Percentiles rank a stretch among this genome's conserved stretches.
Evolutionary conservation across 2,113 vertebrate species (phyloP).

Genomic region (Macquaria ambigua): DNA sequence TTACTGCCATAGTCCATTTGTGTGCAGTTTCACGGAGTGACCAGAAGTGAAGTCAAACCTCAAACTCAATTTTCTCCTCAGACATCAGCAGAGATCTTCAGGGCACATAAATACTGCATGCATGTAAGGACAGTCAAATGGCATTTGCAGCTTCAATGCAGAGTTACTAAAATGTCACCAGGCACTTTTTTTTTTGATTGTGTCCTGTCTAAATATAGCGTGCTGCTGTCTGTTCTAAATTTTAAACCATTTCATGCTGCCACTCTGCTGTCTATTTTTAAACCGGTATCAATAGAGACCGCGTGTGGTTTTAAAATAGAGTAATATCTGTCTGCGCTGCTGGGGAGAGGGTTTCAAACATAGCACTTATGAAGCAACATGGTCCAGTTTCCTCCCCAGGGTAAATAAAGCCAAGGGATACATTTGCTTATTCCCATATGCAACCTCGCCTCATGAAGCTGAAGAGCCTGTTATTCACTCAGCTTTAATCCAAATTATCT

Average conservation of each 20-base stretch:
- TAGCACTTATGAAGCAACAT: slow-evolving; percentile 31
- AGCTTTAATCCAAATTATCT: slow-evolving; percentile 4
- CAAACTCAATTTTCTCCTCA: slow-evolving; percentile 24
- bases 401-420: slow-evolving; percentile 35
- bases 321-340: slow-evolving; percentile 54
- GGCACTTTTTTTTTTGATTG: slow-evolving; percentile 65
- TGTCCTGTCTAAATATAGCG: slow-evolving; percentile 75
- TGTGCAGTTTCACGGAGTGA: not conserved
- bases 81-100: slow-evolving; percentile 37
- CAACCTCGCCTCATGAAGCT: not conserved
- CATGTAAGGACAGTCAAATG: slow-evolving; percentile 50
- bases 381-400: slow-evolving; percentile 45
- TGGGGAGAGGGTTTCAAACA: slow-evolving; percentile 57
- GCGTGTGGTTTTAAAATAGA: slow-evolving; percentile 69
- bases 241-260: slow-evolving; percentile 68
- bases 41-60: slow-evolving; percentile 1
- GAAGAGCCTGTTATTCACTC: slow-evolving; percentile 17
- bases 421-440: slow-evolving; percentile 29
- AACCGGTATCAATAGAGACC: slow-evolving; percentile 63
- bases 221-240: slow-evolving; percentile 69
- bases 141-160: slow-evolving; percentile 57
- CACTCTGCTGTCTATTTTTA: slow-evolving; percentile 77
- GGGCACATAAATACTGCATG: slow-evolving; percentile 56
- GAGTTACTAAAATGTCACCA: slow-evolving; percentile 73
- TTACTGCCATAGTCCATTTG: not conserved